Evolutionary conservation across 2,888 invertebrate species (phyloP).

Genomic region (Eupithecia vulgata): DNA sequence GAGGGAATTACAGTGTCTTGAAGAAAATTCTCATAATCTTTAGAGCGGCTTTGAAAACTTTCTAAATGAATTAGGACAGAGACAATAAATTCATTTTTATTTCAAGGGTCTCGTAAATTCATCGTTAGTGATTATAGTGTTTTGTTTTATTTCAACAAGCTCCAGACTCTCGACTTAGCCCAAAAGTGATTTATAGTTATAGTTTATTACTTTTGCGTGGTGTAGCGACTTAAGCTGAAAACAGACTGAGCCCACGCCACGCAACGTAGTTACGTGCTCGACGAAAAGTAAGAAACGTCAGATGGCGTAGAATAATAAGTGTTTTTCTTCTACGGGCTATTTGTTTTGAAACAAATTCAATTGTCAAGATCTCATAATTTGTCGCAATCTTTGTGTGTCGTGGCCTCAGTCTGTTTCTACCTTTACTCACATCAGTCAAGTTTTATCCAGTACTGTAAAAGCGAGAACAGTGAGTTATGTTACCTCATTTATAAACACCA

Average conservation of each 20-base stretch:
- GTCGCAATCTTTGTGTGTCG: neutral
- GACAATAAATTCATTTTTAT: neutral
- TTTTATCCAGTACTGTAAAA: neutral
- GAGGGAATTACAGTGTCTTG: neutral
- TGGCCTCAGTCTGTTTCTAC: neutral
- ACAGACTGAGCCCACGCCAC: neutral
- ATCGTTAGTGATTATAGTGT: constrained; percentile 1
- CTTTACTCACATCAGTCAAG: constrained; percentile 1
- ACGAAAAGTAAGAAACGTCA: neutral
- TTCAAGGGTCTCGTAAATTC: neutral
- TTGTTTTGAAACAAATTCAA: neutral
- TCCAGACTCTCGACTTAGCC: neutral
- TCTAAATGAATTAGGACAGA: neutral
- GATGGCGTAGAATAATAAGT: neutral
- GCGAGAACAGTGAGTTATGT: neutral
- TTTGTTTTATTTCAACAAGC: constrained; percentile 6
- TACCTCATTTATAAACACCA: neutral
- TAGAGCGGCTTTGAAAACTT: neutral
- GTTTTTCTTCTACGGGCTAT: neutral
- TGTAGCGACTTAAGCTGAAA: neutral
- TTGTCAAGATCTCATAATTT: neutral
- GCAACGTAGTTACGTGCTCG: neutral
- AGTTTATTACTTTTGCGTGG: neutral
- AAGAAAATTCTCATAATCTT: neutral
- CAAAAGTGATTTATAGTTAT: neutral